Base-by-base conservation (phyloP, 2,888 invertebrate genomes). In the Parelbella ahira region DNA sequence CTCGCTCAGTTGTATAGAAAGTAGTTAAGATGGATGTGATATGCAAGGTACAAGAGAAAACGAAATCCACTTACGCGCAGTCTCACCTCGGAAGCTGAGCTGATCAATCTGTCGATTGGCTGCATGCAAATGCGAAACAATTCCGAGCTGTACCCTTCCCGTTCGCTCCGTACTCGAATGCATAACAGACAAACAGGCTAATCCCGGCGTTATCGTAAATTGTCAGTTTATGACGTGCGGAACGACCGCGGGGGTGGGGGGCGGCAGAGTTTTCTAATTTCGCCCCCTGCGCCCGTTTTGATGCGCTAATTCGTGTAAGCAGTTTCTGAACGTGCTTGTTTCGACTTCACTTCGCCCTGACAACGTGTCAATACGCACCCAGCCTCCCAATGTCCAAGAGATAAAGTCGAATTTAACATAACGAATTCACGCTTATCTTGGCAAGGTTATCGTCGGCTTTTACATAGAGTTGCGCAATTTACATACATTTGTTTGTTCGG, bases 171-270 rank as follows among this genome's bases (percentile, higher is more conserved):
- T 49, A 57, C 58, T 50, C 76, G 76, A 75, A 79, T 80, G 83
- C 83, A 80, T 78, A 77, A 80, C 83, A 84, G 80, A 83, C 86
- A 86, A 83, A 86, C 84, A 81, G 69, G 86, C 87, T 88, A 88
- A 88, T 88, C 88, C 88, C 76, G 71, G 71, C 78, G 83, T 86
- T 87, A 88, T 87, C 88, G 88, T 88, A 88, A 88, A 88, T 88
- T 84, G 88, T 88, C 87, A 88, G 86, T 88, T 88, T 88, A 88
- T 88, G 88, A 88, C 88, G 88, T 88, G 87, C 86, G 75, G 83
- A 87, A 84, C 79, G 88, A 77, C 66, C 67, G 73, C 63, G 73
- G 68, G 66, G 66, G 46, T 59, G 49, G 49, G 60, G 54, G 58
- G 67, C 55, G 59, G 55, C 38, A 13, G 77, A 80, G 77, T 81